These are phyloP conservation scores for Diarsia mendica DNA, from an alignment of 2,888 invertebrate species.

Conservation along the genomic window DNA sequence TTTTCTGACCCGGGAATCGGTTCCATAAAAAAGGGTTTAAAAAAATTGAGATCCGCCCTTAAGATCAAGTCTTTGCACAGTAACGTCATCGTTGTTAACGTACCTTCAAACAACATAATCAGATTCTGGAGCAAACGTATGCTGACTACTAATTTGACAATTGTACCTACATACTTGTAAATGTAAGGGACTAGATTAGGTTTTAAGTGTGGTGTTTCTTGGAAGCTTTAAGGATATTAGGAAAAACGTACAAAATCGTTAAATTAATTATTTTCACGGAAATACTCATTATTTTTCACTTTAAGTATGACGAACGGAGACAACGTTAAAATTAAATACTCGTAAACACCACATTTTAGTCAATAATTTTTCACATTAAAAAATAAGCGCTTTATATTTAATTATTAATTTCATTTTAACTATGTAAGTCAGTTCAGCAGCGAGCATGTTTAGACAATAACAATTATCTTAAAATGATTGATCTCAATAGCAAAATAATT, in stretches of 20 bases:
- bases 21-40: too few relatives aligned
- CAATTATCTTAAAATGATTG: background rate
- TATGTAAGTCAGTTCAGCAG: background rate
- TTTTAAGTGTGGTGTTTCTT: background rate
- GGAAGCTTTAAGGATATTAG: background rate
- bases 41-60: too few relatives aligned
- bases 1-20: too few relatives aligned
- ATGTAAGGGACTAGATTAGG: conserved; percentile 3
- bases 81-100: background rate
- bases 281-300: background rate
- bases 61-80: background rate
- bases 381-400: background rate
- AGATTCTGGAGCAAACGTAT: background rate
- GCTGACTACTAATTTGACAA: conserved; percentile 22
- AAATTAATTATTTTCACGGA: background rate
- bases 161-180: conserved; percentile 1
- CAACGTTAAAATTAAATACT: too few relatives aligned
- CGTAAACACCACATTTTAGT: background rate
- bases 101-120: background rate
- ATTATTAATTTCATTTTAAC: background rate
- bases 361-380: background rate
- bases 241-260: background rate
- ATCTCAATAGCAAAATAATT: conserved; percentile 4
- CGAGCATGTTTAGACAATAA: background rate
- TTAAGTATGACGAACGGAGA: too few relatives aligned